Evolutionary conservation across 1,140 invertebrate genomes (phyloP).

Genomic region (Drosophila baimaii): DNA sequence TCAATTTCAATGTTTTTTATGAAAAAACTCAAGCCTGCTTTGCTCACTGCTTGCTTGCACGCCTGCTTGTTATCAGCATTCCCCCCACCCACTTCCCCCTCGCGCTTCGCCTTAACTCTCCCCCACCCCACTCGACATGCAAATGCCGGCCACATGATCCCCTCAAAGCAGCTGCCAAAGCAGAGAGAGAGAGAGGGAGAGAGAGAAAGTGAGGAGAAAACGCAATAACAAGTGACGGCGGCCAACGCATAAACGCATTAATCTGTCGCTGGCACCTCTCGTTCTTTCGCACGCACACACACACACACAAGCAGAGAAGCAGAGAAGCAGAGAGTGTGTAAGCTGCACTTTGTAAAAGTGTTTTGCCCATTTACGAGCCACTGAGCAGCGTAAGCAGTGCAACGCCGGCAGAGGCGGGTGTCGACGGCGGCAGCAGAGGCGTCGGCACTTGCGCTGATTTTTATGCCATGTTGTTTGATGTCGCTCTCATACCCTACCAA

Average conservation of each 20-base stretch:
- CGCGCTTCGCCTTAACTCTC: neutral
- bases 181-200: neutral
- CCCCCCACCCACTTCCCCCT: neutral
- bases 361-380: constrained; percentile 80
- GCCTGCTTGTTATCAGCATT: constrained; percentile 3
- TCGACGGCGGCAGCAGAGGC: neutral
- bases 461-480: constrained; percentile 77
- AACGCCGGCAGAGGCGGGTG: constrained; percentile 29
- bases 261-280: constrained; percentile 20
- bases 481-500: constrained; percentile 21
- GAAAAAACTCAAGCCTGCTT: neutral
- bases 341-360: constrained; percentile 79
- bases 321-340: constrained; percentile 18
- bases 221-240: constrained; percentile 29
- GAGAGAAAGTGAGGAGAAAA: neutral
- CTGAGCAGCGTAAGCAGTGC: constrained; percentile 49
- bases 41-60: no score
- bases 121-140: constrained; percentile 1
- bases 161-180: constrained; percentile 13
- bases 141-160: constrained; percentile 13
- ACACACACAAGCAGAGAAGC: neutral
- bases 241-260: constrained; percentile 52
- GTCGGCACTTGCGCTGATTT: constrained; percentile 64
- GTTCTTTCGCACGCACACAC: neutral
- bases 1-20: constrained; percentile 5